Evolutionary conservation across 1,140 invertebrate genomes (phyloP).

Genomic region (Drosophila ananassae): DNA sequence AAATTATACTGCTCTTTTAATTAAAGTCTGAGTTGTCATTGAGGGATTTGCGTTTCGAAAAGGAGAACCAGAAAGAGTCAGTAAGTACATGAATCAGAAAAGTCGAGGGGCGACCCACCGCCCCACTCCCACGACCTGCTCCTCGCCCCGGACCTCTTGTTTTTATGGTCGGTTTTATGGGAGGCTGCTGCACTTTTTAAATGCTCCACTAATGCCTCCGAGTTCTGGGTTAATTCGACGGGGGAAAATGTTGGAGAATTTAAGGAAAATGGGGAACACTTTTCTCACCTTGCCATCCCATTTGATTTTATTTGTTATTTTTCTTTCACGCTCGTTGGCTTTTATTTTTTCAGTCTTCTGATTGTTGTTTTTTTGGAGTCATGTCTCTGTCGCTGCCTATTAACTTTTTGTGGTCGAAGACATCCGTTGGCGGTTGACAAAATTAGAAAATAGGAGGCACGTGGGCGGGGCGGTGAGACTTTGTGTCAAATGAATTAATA

Average conservation of each 20-base stretch:
- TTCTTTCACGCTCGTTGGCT: constrained; percentile 13
- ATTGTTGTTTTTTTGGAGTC: constrained; percentile 56
- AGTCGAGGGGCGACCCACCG: neutral
- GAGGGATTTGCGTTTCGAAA: constrained; percentile 30
- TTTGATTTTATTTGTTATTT: constrained; percentile 42
- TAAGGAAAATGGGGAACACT: constrained; percentile 35
- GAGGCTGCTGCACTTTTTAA: constrained; percentile 61
- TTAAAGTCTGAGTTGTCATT: constrained; percentile 36
- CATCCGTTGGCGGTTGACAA: constrained; percentile 72
- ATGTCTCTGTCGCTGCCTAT: constrained; percentile 56
- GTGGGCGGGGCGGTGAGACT: constrained; percentile 50
- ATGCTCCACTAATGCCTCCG: constrained; percentile 66
- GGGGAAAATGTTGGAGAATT: constrained; percentile 23
- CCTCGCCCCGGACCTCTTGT: constrained; percentile 3
- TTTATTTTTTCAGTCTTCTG: constrained; percentile 16
- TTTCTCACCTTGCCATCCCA: constrained; percentile 74
- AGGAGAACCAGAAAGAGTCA: neutral
- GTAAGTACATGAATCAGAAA: constrained; percentile 39
- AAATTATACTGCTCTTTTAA: constrained; percentile 17
- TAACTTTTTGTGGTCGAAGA: constrained; percentile 74
- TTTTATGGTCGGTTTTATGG: constrained; percentile 74
- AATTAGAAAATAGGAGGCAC: constrained; percentile 57
- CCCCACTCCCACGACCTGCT: constrained; percentile 1
- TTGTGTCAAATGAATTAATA: constrained; percentile 78
- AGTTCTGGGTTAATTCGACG: constrained; percentile 15